These are phyloP conservation scores for Notothenia rossii DNA, from an alignment of 2,113 vertebrate genomes.

Conservation along the genomic window DNA sequence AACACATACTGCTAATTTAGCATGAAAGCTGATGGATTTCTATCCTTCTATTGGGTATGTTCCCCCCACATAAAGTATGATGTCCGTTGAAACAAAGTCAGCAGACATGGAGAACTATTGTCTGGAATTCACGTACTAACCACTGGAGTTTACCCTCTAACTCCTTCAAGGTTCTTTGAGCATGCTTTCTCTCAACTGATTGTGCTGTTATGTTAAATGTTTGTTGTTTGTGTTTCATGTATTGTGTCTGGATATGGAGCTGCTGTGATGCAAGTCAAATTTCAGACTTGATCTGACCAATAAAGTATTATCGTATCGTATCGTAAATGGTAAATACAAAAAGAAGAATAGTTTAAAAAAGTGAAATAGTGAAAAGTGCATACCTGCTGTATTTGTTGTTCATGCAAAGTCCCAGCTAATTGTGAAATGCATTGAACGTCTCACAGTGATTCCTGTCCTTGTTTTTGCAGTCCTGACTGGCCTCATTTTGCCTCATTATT, in stretches of 20 bases:
- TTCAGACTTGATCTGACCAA: no score
- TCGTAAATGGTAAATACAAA: no score
- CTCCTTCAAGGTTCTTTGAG: no score
- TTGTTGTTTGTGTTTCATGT: no score
- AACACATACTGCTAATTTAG: background rate
- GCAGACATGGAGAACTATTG: background rate
- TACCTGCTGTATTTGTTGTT: conserved; percentile 20
- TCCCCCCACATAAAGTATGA: background rate
- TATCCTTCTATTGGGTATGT: background rate
- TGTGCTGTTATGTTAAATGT: no score
- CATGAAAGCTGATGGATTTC: background rate
- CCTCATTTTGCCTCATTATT: conserved; percentile 57
- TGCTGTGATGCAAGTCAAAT: no score
- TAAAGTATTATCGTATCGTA: no score
- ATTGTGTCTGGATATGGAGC: no score
- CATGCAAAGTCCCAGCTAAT: conserved; percentile 29
- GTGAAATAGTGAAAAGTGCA: no score
- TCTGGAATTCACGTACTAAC: background rate
- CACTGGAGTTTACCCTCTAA: background rate
- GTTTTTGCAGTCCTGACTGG: conserved; percentile 41
- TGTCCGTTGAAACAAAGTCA: background rate
- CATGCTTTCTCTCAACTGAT: no score
- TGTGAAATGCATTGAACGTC: conserved; percentile 30
- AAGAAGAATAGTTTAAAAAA: no score
- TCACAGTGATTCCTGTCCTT: conserved; percentile 36